These are phyloP conservation scores for Amblyornis subalaris DNA, from an alignment of 2,113 vertebrate genomes.

Conservation along the genomic window DNA sequence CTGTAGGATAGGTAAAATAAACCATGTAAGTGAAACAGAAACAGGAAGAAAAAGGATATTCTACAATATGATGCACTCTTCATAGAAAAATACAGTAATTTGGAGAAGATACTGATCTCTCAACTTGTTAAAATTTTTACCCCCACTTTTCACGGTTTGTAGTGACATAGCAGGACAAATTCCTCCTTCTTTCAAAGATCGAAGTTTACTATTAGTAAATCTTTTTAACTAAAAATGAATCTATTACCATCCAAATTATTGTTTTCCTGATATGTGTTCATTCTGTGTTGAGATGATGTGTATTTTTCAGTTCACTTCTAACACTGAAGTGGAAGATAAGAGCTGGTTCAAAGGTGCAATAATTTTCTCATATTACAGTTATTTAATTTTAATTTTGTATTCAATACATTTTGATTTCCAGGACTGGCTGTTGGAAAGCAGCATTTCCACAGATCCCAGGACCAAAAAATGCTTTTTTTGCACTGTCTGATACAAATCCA, in stretches of 20 bases:
- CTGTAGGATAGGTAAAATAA: not conserved
- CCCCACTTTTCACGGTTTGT: not conserved
- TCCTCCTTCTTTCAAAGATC: not conserved
- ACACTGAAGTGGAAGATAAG: not conserved
- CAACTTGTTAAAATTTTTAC: not conserved
- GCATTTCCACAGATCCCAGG: constrained; percentile 26
- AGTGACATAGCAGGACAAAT: not conserved
- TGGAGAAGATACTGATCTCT: not conserved
- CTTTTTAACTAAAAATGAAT: not conserved
- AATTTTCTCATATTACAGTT: fast-evolving
- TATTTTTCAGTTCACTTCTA: not conserved
- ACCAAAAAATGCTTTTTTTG: not conserved
- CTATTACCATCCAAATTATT: not conserved
- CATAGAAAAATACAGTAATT: not conserved
- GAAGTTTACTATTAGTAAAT: not conserved
- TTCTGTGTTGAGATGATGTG: not conserved
- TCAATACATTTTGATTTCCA: not conserved
- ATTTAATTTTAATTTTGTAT: not conserved
- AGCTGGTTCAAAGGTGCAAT: not conserved
- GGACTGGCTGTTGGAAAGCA: constrained; percentile 20
- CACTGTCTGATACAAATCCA: not conserved
- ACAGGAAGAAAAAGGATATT: not conserved
- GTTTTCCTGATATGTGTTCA: not conserved
- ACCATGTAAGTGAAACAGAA: not conserved
- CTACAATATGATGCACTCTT: fast-evolving